These are phyloP conservation scores for Castor canadensis DNA, from an alignment of 2,113 vertebrate species.

Conservation along the genomic window DNA sequence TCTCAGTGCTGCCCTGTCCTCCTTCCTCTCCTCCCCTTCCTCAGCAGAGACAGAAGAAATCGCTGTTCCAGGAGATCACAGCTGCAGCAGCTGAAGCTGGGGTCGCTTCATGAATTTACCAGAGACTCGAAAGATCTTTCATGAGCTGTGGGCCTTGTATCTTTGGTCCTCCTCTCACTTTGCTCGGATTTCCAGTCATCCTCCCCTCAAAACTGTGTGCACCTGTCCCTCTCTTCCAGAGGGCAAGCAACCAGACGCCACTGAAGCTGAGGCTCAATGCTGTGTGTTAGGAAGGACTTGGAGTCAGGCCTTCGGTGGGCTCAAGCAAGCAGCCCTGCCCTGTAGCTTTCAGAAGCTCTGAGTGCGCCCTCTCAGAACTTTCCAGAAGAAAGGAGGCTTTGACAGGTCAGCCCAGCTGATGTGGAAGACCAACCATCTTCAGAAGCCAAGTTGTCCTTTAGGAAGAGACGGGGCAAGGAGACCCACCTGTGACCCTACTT, in stretches of 20 bases:
- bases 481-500: background rate
- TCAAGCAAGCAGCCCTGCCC: no score
- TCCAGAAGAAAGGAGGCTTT: background rate
- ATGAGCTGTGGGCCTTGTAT: background rate
- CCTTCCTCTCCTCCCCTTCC: background rate
- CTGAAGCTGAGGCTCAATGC: background rate
- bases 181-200: no score
- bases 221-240: background rate
- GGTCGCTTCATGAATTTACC: conserved; percentile 3
- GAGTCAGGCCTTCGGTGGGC: background rate
- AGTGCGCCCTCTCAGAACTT: background rate
- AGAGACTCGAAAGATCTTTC: conserved; percentile 47
- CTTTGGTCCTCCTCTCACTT: no score
- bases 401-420: background rate
- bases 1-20: background rate
- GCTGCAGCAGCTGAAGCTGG: conserved; percentile 17
- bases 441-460: conserved; percentile 36
- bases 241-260: background rate
- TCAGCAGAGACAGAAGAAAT: background rate
- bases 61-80: background rate
- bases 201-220: background rate
- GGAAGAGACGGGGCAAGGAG: background rate
- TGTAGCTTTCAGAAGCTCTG: background rate
- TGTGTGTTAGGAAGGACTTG: background rate
- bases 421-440: background rate